A percentile compares a stretch with the other conserved stretches of the same genome.
Evolutionary conservation across 2,113 vertebrate genomes (phyloP).

Genomic region (Etheostoma spectabile): DNA sequence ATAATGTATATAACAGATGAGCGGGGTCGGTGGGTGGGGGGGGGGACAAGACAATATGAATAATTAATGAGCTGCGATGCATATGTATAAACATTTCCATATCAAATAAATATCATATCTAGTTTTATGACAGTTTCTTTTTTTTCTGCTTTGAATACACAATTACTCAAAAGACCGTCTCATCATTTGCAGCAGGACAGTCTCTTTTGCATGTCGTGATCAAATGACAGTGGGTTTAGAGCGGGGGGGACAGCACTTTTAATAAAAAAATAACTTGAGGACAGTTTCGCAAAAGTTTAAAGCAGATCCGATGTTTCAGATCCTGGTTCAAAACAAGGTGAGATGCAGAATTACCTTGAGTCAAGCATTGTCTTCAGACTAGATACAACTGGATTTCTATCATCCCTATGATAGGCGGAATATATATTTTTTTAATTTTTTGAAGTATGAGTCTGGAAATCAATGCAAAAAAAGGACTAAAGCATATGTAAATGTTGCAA

Average conservation of each 20-base stretch:
- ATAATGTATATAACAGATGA: constrained; percentile 80
- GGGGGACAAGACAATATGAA: constrained; percentile 77
- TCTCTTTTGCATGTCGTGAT: constrained; percentile 49
- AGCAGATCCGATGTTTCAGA: constrained; percentile 2
- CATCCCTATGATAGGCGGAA: not conserved
- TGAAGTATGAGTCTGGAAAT: constrained; percentile 9
- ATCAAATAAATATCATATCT: constrained; percentile 84
- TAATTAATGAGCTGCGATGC: constrained; percentile 79
- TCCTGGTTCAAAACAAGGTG: constrained; percentile 9
- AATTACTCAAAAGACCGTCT: constrained; percentile 59
- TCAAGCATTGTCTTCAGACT: constrained; percentile 2
- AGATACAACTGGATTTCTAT: constrained; percentile 4
- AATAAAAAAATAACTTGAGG: not conserved
- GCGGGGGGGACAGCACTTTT: not conserved
- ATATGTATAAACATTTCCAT: constrained; percentile 83
- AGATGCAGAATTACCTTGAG: constrained; percentile 9
- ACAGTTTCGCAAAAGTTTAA: constrained; percentile 21
- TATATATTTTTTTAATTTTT: not conserved
- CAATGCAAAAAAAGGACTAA: not conserved
- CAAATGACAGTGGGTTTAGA: constrained; percentile 46
- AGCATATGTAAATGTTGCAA: not conserved
- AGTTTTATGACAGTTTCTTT: constrained; percentile 62
- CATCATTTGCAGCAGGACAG: constrained; percentile 54
- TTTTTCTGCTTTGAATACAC: constrained; percentile 63
- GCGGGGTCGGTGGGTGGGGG: too few species aligned